Percentiles rank a stretch among this genome's conserved stretches.
Evolutionary conservation across 1,140 invertebrate genomes (phyloP).

Genomic region (Onthophagus taurus): DNA sequence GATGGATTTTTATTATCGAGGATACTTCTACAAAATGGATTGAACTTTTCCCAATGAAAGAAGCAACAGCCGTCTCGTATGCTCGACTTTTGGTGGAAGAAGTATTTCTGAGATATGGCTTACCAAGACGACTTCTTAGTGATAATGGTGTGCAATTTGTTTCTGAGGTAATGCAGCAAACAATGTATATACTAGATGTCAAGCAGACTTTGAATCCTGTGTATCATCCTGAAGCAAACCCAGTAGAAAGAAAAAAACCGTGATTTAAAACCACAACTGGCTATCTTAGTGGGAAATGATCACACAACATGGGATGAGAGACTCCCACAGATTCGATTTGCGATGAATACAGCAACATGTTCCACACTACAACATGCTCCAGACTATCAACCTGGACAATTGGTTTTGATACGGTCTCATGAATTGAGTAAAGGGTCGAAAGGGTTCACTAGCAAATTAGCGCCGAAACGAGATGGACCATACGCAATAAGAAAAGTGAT

Average conservation of each 20-base stretch:
- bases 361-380: constrained; percentile 10
- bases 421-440: not conserved
- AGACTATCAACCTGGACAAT: not conserved
- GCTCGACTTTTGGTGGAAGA: constrained; percentile 2
- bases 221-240: constrained; percentile 34
- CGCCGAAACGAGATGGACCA: not conserved
- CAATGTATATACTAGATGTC: constrained; percentile 22
- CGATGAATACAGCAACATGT: constrained; percentile 28
- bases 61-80: constrained; percentile 3
- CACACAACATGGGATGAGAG: constrained; percentile 33
- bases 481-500: not conserved
- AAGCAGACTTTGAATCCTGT: constrained; percentile 26
- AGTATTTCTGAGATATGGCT: constrained; percentile 9
- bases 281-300: constrained; percentile 27
- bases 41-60: constrained; percentile 10
- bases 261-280: constrained; percentile 34
- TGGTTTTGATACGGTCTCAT: not conserved
- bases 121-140: not conserved
- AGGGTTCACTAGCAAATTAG: not conserved
- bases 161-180: constrained; percentile 25
- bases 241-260: constrained; percentile 34
- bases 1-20: constrained; percentile 18
- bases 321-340: constrained; percentile 31
- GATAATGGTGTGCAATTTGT: constrained; percentile 12
- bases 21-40: constrained; percentile 15